Evolutionary conservation across 2,113 vertebrate genomes (phyloP).

Genomic region (Phylloscopus trochilus): DNA sequence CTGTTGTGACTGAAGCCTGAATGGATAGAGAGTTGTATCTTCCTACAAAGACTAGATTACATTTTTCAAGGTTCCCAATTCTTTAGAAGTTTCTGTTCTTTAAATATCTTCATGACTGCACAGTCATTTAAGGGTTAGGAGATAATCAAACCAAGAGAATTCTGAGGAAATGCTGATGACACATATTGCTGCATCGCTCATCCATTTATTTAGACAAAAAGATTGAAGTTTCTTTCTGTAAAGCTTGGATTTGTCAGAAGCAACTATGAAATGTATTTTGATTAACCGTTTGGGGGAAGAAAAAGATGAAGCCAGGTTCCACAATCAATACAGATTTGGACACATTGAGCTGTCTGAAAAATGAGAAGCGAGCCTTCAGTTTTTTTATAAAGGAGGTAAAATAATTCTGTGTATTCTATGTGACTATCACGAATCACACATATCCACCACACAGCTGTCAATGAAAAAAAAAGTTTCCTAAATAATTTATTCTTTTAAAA

Average conservation of each 20-base stretch:
- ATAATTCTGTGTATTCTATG: not conserved
- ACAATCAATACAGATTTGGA: not conserved
- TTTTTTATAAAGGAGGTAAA: not conserved
- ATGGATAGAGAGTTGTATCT: not conserved
- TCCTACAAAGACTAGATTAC: not conserved
- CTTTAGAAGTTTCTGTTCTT: not conserved
- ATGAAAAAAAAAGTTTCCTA: not conserved
- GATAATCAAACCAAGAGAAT: not conserved
- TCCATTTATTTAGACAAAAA: not conserved
- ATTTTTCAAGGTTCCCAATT: not conserved
- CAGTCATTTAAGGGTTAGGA: not conserved
- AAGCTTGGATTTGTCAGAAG: not conserved
- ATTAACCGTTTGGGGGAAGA: not conserved
- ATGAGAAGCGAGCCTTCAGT: not conserved
- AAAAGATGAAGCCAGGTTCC: not conserved
- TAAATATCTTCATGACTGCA: not conserved
- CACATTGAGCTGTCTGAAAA: fast-evolving
- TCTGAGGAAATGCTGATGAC: not conserved
- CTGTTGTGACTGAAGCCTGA: not conserved
- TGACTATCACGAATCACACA: not conserved
- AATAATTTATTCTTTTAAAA: not conserved
- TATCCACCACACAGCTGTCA: not conserved
- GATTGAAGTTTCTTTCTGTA: not conserved
- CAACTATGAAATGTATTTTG: not conserved
- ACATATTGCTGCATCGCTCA: not conserved